Percentiles rank a stretch among this genome's conserved stretches.
phyloP scores from a whole-genome alignment of 2,888 invertebrate species.

The Unio delphinus region DNA sequence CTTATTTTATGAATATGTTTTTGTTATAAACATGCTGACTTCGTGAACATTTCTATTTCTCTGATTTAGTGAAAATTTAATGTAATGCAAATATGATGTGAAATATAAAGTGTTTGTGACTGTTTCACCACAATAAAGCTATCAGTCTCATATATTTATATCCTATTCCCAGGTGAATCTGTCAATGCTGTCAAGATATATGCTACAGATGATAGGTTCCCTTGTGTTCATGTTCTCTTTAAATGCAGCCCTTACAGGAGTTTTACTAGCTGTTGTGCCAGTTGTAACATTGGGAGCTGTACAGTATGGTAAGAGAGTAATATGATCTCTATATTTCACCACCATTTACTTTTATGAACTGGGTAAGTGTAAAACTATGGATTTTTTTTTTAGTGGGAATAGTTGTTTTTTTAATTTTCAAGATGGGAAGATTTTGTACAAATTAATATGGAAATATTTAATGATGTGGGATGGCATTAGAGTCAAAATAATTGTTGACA shows the following conservation, averaged over 20 bases:
- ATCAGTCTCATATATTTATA: neutral
- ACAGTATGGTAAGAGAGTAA: constrained; percentile 61
- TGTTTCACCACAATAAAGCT: neutral
- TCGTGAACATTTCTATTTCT: neutral
- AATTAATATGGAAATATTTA: too few species aligned
- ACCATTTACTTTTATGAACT: too few species aligned
- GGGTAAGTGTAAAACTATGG: too few species aligned
- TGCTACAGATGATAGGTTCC: constrained; percentile 66
- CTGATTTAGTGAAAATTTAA: neutral
- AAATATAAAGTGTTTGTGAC: neutral
- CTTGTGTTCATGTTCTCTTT: constrained; percentile 66
- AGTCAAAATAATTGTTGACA: too few species aligned
- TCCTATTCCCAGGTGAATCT: constrained; percentile 62
- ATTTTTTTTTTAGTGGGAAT: too few species aligned
- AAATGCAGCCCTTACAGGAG: constrained; percentile 66
- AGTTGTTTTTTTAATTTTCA: too few species aligned
- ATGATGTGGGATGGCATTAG: too few species aligned
- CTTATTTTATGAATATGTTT: neutral
- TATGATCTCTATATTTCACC: too few species aligned
- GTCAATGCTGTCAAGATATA: constrained; percentile 65
- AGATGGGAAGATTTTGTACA: too few species aligned
- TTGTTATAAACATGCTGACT: neutral
- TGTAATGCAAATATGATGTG: neutral
- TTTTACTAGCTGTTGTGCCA: constrained; percentile 65
- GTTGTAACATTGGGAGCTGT: constrained; percentile 64